Evolutionary conservation across 2,888 invertebrate species (phyloP), one percentile per base, ranked within the genome.

Genomic region (Eustalomyia histrio): DNA sequence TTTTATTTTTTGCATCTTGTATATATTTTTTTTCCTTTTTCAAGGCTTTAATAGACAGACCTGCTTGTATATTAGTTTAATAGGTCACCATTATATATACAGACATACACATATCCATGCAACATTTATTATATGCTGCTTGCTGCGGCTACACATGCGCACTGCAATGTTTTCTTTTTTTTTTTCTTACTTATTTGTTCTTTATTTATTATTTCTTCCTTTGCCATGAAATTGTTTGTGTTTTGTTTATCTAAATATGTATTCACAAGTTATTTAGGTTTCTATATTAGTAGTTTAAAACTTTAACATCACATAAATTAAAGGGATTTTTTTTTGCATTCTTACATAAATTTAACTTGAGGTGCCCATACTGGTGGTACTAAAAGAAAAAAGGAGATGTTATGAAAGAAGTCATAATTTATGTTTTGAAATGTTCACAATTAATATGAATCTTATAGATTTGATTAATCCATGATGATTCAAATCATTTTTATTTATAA

Each of bases 11-110:
- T 29, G 29, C n/a, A 67, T 67, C 29, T 64, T 55, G 35, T 17
- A 39, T 39, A 68, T n/a, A 2, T 2, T 67, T 24, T 18, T 55
- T 16, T 60, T 53, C 53, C 29, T 39, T 64, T 78, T 81, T 78
- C 81, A 81, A 78, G 78, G 78, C 47, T 67, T 71, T 52, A 74
- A 81, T 71, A 81, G 73, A 69, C 52, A 53, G 69, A 81, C 81
- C 78, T 81, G 78, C 68, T 76, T 75, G 78, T 75, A 78, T 75
- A 75, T 78, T 78, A 72, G 76, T 78, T 81, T 81, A 81, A 81
- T 81, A 81, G 81, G 81, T 81, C 81, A 81, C 69, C 43, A 47
- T n/a, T n/a, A 47, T 47, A 47, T 7, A 39, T 10, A 4, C 6
- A 39, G 39, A 39, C 39, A 12, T 10, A 39, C 1, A 1, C 1